A percentile compares a stretch with the other conserved stretches of the same genome.
Conservation (phyloP, 2,888 invertebrate genomes). For the Clusia tigrina region DNA sequence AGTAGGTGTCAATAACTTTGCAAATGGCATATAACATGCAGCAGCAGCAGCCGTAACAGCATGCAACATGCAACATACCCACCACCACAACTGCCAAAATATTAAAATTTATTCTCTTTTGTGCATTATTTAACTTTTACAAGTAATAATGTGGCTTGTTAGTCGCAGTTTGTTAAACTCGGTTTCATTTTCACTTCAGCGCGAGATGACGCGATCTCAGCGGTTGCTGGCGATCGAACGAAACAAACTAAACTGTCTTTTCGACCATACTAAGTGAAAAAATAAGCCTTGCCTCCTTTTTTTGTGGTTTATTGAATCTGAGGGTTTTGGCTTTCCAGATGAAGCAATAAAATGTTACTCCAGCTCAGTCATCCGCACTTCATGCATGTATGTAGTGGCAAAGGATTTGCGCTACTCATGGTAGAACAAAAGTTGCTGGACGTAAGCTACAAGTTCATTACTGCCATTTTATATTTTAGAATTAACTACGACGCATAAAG, state of each 20-base stretch:
- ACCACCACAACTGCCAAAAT: no score
- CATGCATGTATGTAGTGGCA: no score
- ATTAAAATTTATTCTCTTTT: background rate
- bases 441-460: no score
- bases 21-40: background rate
- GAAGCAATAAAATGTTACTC: conserved; percentile 3
- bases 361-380: no score
- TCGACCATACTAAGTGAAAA: background rate
- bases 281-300: background rate
- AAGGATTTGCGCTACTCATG: no score
- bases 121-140: conserved; percentile 7
- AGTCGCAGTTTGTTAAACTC: conserved; percentile 37
- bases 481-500: no score
- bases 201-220: background rate
- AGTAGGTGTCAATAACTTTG: conserved; percentile 11
- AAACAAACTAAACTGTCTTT: conserved; percentile 27
- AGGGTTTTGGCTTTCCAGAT: background rate
- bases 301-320: background rate
- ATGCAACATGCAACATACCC: background rate
- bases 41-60: background rate
- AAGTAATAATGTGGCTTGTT: conserved; percentile 17
- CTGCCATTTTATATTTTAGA: no score
- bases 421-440: no score
- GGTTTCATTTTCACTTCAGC: background rate
- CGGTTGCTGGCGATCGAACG: conserved; percentile 32